Base-by-base conservation (phyloP, 2,797 vertebrate species). In the Malurus splendens region DNA sequence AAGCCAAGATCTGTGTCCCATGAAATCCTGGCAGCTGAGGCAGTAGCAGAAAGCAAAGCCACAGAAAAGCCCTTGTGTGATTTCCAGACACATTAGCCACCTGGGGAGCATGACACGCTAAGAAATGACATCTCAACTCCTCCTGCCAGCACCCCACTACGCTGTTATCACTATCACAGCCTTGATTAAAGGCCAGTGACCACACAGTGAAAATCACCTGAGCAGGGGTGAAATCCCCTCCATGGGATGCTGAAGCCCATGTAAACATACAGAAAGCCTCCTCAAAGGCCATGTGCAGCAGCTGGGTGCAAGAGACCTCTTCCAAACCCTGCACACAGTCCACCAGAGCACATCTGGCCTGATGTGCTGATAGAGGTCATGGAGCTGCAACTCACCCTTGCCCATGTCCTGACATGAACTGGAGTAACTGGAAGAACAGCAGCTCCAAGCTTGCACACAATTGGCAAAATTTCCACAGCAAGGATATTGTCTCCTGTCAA, bases 11-110 rank as follows among this genome's bases (percentile, higher is more conserved):
- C 47, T 42, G 47, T 38, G 44, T 47, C 48, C 82, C 33, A 20
- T 41, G 87, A 87, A 89, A 93, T 73, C 54, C 74, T 73, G 67
- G 74, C 77, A 94, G 82, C 70, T 15, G 54, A 86, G 66, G 45
- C 33, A 18, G 50, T 5, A 87, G 71, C 36, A 70, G 79, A 91
- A 93, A 86, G 84, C 55, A 78, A 92, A 87, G 64, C 80, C 80
- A 62, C 2, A 0, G 77, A 85, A 87, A 92, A 89, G 76, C 74
- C 83, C 18, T 73, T 71, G 64, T 48, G 57, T 76, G 82, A 82
- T 90, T 92, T 86, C 83, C 79, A 64, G 80, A 54, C 71, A 82
- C 50, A 65, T 68, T 81, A 87, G 62, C 60, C 74, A 67, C 82
- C 50, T 51, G 50, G 44, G 67, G 85, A 94, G 77, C 39, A 23